Evolutionary conservation across 1,140 invertebrate genomes (phyloP).

Genomic region (Diachasma alloeum): DNA sequence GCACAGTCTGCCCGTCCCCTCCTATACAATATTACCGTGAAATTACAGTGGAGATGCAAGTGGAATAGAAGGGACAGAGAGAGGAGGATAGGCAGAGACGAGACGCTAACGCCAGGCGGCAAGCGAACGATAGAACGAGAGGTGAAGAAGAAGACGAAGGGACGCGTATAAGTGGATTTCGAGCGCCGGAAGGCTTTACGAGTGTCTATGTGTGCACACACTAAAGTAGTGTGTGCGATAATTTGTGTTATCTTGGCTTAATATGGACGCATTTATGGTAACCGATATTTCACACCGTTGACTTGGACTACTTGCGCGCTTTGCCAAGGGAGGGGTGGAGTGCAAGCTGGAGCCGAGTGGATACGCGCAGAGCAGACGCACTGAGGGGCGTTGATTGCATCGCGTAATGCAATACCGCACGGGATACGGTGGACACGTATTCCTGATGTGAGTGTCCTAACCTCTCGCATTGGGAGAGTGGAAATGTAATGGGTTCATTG

Average conservation of each 20-base stretch:
- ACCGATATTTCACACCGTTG: conserved; percentile 38
- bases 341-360: background rate
- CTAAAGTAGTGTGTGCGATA: conserved; percentile 37
- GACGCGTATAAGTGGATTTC: background rate
- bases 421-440: background rate
- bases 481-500: too few relatives aligned
- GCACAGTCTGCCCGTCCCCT: conserved; percentile 14
- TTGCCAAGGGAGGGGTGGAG: background rate
- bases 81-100: background rate
- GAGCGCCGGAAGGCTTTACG: conserved; percentile 21
- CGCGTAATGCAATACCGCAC: conserved; percentile 34
- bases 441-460: background rate
- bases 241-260: conserved; percentile 44
- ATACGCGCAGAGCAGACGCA: conserved; percentile 27
- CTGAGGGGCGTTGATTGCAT: conserved; percentile 37
- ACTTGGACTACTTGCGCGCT: background rate
- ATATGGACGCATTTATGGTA: conserved; percentile 39
- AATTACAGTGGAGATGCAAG: conserved; percentile 5
- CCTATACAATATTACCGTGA: conserved; percentile 19
- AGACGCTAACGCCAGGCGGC: background rate
- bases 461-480: too few relatives aligned
- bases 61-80: background rate
- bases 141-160: background rate
- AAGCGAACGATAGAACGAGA: background rate
- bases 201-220: conserved; percentile 20